Evolutionary conservation across 1,140 invertebrate genomes (phyloP).

Genomic region (Ips nitidus): DNA sequence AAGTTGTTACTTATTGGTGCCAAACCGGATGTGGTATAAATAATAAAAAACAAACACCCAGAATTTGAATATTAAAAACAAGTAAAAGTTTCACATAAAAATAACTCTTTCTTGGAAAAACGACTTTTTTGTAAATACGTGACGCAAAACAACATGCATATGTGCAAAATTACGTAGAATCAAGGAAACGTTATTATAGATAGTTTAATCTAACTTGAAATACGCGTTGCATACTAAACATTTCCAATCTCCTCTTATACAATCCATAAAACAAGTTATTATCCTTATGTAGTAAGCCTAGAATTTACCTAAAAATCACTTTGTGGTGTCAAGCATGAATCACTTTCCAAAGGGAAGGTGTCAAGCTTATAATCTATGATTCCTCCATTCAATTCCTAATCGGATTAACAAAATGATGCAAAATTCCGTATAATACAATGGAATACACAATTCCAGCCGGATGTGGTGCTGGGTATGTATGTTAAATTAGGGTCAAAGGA

Average conservation of each 20-base stretch:
- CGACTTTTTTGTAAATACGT: conserved; percentile 1
- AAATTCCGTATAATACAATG: not conserved
- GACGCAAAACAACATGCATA: not conserved
- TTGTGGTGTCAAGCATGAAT: too few species aligned
- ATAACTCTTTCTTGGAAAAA: not conserved
- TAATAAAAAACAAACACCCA: conserved; percentile 1
- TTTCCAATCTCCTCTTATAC: too few species aligned
- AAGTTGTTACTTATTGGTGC: conserved; percentile 5
- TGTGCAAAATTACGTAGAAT: too few species aligned
- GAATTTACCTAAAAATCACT: too few species aligned
- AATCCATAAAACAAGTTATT: too few species aligned
- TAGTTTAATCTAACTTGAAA: too few species aligned
- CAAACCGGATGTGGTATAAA: conserved; percentile 14
- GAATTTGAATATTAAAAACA: conserved; percentile 8
- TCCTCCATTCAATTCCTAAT: not conserved
- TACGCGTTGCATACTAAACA: too few species aligned
- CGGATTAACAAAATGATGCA: conserved; percentile 3
- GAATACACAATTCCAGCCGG: conserved; percentile 1
- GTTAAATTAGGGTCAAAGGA: not conserved
- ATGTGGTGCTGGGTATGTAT: not conserved
- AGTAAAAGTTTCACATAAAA: conserved; percentile 5
- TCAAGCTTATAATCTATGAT: too few species aligned
- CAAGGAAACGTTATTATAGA: too few species aligned
- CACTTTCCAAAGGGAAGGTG: too few species aligned
- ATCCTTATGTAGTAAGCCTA: too few species aligned